Conservation (phyloP, 2,888 invertebrate genomes). For the Conus canariensis region DNA sequence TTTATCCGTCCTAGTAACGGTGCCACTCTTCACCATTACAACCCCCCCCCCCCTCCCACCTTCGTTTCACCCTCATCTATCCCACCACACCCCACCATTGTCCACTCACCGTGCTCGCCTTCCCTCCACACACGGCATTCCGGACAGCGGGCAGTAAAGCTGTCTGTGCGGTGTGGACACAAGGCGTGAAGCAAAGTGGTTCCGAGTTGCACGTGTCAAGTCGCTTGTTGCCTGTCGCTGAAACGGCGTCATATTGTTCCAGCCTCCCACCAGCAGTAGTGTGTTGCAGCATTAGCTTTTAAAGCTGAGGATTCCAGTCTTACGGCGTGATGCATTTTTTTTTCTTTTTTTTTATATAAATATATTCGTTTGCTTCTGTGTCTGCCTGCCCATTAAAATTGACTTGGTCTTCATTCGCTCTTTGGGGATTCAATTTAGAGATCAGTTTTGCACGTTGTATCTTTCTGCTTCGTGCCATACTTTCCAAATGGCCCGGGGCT, state of each 20-base stretch:
- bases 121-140: too few relatives aligned
- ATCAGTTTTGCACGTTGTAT: background rate
- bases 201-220: conserved; percentile 11
- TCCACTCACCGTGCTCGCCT: too few relatives aligned
- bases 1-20: too few relatives aligned
- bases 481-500: too few relatives aligned
- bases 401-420: background rate
- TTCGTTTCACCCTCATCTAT: background rate
- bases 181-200: conserved; percentile 6
- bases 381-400: background rate
- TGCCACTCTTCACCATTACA: background rate
- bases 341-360: background rate
- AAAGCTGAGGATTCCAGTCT: background rate
- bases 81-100: background rate
- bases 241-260: background rate
- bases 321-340: background rate
- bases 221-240: background rate
- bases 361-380: background rate
- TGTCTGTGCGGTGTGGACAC: background rate
- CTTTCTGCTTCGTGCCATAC: background rate
- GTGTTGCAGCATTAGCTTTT: background rate
- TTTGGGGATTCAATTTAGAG: background rate
- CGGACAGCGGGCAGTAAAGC: background rate
- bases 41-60: background rate
- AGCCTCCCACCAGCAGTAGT: background rate